A percentile compares a stretch with the other conserved stretches of the same genome.
Evolutionary conservation across 2,797 vertebrate genomes (phyloP).

Genomic region (Sebastolobus altivelis): DNA sequence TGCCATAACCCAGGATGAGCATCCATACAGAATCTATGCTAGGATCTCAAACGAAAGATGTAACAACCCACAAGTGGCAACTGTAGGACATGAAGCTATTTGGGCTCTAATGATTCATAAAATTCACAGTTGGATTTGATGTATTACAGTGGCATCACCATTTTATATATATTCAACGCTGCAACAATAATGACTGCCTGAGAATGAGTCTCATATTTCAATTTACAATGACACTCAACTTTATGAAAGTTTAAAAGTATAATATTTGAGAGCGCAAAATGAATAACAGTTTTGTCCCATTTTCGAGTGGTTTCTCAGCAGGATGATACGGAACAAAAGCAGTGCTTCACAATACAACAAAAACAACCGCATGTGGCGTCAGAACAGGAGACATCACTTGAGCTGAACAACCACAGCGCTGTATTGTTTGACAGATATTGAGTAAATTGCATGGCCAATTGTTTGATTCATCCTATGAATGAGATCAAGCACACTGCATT

Average conservation of each 20-base stretch:
- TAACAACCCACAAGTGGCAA: slow-evolving; percentile 49
- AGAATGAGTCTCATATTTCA: slow-evolving; percentile 39
- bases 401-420: slow-evolving; percentile 30
- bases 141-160: slow-evolving; percentile 45
- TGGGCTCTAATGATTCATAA: slow-evolving; percentile 65
- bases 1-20: slow-evolving; percentile 24
- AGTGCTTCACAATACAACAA: slow-evolving; percentile 17
- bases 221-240: slow-evolving; percentile 42
- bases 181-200: slow-evolving; percentile 27
- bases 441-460: slow-evolving; percentile 34
- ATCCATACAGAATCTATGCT: slow-evolving; percentile 37
- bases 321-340: slow-evolving; percentile 42
- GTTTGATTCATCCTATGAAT: slow-evolving; percentile 43
- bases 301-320: slow-evolving; percentile 36
- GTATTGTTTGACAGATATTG: slow-evolving; percentile 33
- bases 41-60: slow-evolving; percentile 30
- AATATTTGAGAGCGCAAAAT: slow-evolving; percentile 32
- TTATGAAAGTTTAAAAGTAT: slow-evolving; percentile 45
- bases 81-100: slow-evolving; percentile 46
- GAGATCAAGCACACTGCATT: slow-evolving; percentile 16
- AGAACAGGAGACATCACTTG: slow-evolving; percentile 33
- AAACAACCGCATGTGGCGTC: slow-evolving; percentile 25
- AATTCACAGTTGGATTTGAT: slow-evolving; percentile 63
- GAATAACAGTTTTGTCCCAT: slow-evolving; percentile 39
- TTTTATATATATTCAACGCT: slow-evolving; percentile 47